These are phyloP conservation scores for Triplophysa tibetana DNA, from an alignment of 2,113 vertebrate genomes.

Conservation along the genomic window DNA sequence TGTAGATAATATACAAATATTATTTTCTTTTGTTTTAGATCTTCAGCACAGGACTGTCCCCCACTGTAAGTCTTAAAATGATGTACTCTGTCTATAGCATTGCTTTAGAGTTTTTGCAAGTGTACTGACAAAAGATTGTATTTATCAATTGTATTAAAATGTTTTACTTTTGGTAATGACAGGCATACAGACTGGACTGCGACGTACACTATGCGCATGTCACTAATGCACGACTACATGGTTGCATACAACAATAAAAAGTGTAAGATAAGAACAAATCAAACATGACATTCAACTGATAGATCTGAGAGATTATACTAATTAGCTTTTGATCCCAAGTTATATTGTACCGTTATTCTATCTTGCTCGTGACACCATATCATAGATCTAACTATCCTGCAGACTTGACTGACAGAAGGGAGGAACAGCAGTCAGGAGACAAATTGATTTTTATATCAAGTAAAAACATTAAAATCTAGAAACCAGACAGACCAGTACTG, in stretches of 20 bases:
- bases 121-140: not conserved
- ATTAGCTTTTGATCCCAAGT: too few relatives aligned
- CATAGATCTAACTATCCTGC: too few relatives aligned
- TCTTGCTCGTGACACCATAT: too few relatives aligned
- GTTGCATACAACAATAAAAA: not conserved
- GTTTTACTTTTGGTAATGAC: not conserved
- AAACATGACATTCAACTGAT: too few relatives aligned
- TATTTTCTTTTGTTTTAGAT: slow-evolving; percentile 3
- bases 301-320: too few relatives aligned
- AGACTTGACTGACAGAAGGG: too few relatives aligned
- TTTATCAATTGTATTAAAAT: not conserved
- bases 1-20: not conserved
- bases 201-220: not conserved
- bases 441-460: not conserved
- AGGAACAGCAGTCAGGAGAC: too few relatives aligned
- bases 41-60: not conserved
- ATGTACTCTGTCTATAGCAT: not conserved
- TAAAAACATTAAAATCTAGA: too few relatives aligned
- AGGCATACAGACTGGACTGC: not conserved
- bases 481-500: too few relatives aligned
- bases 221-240: too few relatives aligned
- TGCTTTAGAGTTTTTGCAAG: not conserved
- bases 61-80: not conserved
- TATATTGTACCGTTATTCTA: too few relatives aligned
- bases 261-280: not conserved